A percentile compares a stretch with the other conserved stretches of the same genome.
These are phyloP conservation scores for Loris lydekkerianus DNA, from an alignment of 2,797 vertebrate species.

Conservation along the genomic window DNA sequence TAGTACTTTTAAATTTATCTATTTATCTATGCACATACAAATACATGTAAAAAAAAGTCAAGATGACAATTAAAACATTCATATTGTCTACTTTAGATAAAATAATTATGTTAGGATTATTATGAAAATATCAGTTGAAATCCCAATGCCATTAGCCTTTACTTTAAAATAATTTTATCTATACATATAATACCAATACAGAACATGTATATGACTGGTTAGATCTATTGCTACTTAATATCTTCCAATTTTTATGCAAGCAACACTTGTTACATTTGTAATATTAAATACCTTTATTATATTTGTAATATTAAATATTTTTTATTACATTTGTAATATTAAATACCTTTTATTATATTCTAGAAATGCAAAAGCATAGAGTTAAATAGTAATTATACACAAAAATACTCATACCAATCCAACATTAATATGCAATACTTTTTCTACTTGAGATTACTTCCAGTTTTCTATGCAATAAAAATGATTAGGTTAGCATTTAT, in stretches of 20 bases:
- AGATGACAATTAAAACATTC: neutral
- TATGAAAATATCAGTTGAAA: neutral
- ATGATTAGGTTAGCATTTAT: neutral
- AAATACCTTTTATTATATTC: neutral
- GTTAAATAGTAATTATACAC: neutral
- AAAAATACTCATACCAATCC: neutral
- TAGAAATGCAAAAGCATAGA: neutral
- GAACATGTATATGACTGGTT: neutral
- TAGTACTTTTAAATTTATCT: neutral
- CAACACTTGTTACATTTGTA: neutral
- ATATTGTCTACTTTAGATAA: neutral
- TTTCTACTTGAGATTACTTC: neutral
- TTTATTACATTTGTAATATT: neutral
- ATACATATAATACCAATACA: neutral
- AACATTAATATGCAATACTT: neutral
- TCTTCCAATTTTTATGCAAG: neutral
- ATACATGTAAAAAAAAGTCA: neutral
- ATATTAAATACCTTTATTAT: neutral
- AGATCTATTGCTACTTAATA: neutral
- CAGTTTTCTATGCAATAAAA: neutral
- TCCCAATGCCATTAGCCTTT: neutral
- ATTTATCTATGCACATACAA: neutral
- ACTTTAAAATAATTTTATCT: neutral
- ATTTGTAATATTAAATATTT: neutral
- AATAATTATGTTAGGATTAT: neutral